These are phyloP conservation scores for Cochlearius cochlearius DNA, from an alignment of 2,113 vertebrate species.

Conservation along the genomic window DNA sequence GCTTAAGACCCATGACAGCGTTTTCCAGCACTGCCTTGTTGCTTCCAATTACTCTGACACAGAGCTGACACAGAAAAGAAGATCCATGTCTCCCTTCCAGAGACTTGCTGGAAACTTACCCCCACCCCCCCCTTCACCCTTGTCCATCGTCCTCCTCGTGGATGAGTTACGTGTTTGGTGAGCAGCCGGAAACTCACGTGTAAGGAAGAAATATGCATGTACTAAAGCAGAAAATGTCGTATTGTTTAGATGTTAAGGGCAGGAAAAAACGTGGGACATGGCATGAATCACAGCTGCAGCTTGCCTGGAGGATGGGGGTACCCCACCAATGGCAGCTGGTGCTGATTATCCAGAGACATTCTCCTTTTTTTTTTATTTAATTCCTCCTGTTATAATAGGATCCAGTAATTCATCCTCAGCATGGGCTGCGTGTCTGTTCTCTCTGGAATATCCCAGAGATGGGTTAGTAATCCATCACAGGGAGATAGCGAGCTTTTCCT, in stretches of 20 bases:
- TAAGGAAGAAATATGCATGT: background rate
- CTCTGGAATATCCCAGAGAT: background rate
- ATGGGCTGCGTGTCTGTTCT: background rate
- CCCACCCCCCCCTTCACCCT: background rate
- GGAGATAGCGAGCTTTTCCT: background rate
- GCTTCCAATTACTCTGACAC: constrained; percentile 11
- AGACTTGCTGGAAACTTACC: background rate
- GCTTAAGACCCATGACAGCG: background rate
- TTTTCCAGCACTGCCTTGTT: background rate
- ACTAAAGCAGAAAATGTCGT: background rate
- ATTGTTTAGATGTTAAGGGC: background rate
- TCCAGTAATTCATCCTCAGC: constrained; percentile 25
- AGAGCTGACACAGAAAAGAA: background rate
- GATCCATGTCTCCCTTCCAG: background rate
- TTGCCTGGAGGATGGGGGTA: background rate
- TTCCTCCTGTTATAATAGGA: background rate
- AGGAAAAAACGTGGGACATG: background rate
- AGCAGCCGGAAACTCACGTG: background rate
- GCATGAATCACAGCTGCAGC: background rate
- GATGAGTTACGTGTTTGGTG: background rate
- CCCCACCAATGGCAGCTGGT: background rate
- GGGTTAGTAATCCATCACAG: background rate
- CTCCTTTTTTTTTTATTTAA: background rate
- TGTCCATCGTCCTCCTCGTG: accelerated
- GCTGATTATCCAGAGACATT: background rate